A percentile compares a stretch with the other conserved stretches of the same genome.
phyloP scores from a whole-genome alignment of 2,113 vertebrate species.

The Nothoprocta pentlandii region DNA sequence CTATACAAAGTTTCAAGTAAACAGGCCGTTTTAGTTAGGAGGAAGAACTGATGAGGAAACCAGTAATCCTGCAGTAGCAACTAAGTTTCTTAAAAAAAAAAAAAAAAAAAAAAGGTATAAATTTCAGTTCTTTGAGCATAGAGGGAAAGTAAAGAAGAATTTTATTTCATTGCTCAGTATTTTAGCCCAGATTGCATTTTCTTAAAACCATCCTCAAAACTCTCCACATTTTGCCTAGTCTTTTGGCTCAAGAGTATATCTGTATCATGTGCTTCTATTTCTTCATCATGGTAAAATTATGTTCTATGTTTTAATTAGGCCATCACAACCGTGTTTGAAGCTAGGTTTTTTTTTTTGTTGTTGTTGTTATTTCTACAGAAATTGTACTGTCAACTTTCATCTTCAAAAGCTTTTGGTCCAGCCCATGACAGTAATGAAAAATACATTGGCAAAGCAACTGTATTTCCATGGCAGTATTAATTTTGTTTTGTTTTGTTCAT shows the following conservation, averaged over 20 bases:
- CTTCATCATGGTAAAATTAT: not conserved
- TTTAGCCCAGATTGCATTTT: not conserved
- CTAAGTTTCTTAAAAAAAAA: not conserved
- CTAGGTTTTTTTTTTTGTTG: not conserved
- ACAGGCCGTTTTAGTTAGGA: not conserved
- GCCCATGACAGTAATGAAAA: not conserved
- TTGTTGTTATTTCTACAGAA: not conserved
- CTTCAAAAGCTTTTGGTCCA: not conserved
- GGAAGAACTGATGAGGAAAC: not conserved
- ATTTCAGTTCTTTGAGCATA: not conserved
- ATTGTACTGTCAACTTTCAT: not conserved
- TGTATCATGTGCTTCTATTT: not conserved
- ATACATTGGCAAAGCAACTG: not conserved
- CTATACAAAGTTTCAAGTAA: not conserved
- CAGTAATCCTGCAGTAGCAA: not conserved
- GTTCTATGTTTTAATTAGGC: not conserved
- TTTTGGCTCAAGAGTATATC: not conserved
- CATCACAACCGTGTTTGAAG: not conserved
- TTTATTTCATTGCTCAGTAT: not conserved
- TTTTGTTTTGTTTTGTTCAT: not conserved
- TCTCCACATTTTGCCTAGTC: not conserved
- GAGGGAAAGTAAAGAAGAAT: not conserved
- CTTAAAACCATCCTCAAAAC: not conserved
- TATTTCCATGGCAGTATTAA: not conserved
- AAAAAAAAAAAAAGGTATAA: not conserved